A percentile compares a stretch with the other conserved stretches of the same genome.
phyloP scores from a whole-genome alignment of 1,140 invertebrate species.

The Drosophila ironensis region DNA sequence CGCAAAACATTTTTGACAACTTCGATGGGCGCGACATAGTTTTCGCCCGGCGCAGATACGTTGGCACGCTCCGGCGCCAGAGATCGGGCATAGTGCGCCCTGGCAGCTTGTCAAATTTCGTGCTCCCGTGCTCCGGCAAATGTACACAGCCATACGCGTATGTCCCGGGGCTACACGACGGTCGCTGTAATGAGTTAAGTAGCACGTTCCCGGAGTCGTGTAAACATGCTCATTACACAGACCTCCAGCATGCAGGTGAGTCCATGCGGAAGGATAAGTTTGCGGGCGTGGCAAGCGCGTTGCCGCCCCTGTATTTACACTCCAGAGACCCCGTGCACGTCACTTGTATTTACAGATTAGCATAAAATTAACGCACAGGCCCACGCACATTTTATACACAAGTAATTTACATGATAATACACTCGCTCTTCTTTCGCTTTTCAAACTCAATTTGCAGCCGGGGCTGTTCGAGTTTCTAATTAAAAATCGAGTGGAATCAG shows the following conservation, averaged over 20 bases:
- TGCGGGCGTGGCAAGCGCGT: constrained; percentile 5
- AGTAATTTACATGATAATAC: constrained; percentile 74
- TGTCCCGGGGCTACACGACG: too few relatives aligned
- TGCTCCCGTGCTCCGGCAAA: constrained; percentile 1
- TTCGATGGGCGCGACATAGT: constrained; percentile 56
- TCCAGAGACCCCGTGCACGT: neutral
- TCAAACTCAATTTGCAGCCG: constrained; percentile 50
- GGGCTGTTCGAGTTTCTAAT: constrained; percentile 51
- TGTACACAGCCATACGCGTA: neutral
- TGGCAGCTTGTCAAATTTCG: constrained; percentile 22
- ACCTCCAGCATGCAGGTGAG: constrained; percentile 40
- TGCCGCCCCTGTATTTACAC: constrained; percentile 64
- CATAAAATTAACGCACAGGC: constrained; percentile 67
- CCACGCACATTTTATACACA: constrained; percentile 59
- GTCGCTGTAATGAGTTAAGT: constrained; percentile 70
- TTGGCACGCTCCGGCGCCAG: neutral
- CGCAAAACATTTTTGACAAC: constrained; percentile 58
- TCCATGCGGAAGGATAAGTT: constrained; percentile 55
- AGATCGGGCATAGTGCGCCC: constrained; percentile 6
- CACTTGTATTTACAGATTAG: constrained; percentile 74
- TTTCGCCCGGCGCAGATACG: constrained; percentile 23
- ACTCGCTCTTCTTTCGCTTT: constrained; percentile 46
- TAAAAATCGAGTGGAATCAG: constrained; percentile 74
- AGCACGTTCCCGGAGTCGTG: constrained; percentile 37
- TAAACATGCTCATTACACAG: constrained; percentile 62